phyloP scores from a whole-genome alignment of 2,113 vertebrate genomes.

The Bolborhynchus lineola region DNA sequence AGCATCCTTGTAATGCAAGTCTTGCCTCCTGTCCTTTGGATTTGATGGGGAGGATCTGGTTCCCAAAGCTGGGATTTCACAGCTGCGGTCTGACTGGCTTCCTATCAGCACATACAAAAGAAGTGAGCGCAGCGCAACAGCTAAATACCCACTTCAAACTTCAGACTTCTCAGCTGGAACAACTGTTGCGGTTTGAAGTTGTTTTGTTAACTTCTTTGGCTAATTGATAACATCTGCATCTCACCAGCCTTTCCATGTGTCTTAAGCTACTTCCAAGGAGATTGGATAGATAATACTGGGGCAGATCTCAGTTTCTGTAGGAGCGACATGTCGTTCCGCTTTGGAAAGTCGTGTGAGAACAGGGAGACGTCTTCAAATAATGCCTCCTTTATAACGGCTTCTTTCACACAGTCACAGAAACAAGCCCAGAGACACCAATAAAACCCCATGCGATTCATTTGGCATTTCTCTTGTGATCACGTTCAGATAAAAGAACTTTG shows the following conservation, averaged over 20 bases:
- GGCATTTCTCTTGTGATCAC: not conserved
- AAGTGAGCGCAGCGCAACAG: not conserved
- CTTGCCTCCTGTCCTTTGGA: not conserved
- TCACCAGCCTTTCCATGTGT: not conserved
- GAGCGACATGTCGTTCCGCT: not conserved
- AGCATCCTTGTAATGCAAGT: not conserved
- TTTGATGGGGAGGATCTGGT: not conserved
- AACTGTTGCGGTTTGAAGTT: constrained; percentile 36
- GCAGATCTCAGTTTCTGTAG: not conserved
- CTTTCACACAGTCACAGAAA: not conserved
- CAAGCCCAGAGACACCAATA: not conserved
- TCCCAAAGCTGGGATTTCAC: constrained; percentile 31
- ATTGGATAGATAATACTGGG: not conserved
- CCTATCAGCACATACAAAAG: not conserved
- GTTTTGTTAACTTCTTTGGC: constrained; percentile 48
- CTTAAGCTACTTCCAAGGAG: not conserved
- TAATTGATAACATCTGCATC: constrained; percentile 61
- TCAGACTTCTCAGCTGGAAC: constrained; percentile 28
- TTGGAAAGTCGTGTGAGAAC: not conserved
- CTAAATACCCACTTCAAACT: not conserved
- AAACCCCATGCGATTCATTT: not conserved
- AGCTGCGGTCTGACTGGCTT: constrained; percentile 24
- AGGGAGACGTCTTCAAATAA: not conserved
- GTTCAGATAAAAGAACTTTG: not conserved
- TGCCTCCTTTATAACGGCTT: not conserved